Evolutionary conservation across 2,888 invertebrate species (phyloP), one percentile per base, ranked within the genome.

Genomic region (Coleophora flavipennella): DNA sequence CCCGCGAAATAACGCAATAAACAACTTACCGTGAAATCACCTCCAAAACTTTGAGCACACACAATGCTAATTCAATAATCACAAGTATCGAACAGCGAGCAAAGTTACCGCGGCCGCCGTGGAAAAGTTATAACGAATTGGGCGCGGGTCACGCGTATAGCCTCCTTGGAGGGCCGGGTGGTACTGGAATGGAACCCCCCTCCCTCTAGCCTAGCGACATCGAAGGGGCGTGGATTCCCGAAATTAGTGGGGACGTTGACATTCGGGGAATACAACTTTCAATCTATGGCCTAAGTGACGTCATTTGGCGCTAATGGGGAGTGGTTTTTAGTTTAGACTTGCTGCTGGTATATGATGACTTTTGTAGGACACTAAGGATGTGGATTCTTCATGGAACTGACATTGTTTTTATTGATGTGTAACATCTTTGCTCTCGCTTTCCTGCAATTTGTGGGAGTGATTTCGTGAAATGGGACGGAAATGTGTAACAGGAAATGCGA

Each of bases 191-290:
- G 36, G 27, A n/a, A 25, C 39, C 41, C n/a, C 13, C 13, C 34
- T 13, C 8, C n/a, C n/a, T n/a, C n/a, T n/a, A n/a, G n/a, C 6
- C 29, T 35, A 20, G 9, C 31, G 31, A 28, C 26, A 27, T 13
- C 36, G 42, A 13, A 25, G 39, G 45, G 46, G 49, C 46, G 49
- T 40, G 44, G 50, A 47, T 8, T 33, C 46, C 43, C 39, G 43
- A 40, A 45, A 49, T 43, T 43, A 41, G 47, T 41, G 49, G 48
- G 51, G 51, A 39, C 46, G 31, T 32, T 39, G 33, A 39, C 40
- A 32, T 31, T 35, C 28, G 25, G 33, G 33, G 42, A 31, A 38
- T 42, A 44, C 39, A 40, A 36, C 36, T 35, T 46, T 43, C 41
- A 25, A 40, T 34, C 39, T 36, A 46, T 41, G 36, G 41, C 33